phyloP scores from a whole-genome alignment of 53 echinoderm and acorn worm genomes.

The Arbacia lixula region DNA sequence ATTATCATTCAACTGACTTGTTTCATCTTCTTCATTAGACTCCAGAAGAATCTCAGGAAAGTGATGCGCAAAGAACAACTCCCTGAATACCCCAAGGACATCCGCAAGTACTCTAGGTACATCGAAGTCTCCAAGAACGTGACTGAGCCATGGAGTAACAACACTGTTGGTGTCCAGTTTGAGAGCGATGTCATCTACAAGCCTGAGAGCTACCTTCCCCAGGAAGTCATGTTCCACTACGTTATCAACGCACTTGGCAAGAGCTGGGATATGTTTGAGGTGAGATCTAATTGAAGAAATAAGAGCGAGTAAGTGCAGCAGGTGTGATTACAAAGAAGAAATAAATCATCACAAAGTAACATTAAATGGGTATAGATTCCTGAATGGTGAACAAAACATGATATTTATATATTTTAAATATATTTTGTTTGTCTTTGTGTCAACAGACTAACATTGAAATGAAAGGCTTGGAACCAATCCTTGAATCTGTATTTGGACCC shows the following conservation, averaged over 20 bases:
- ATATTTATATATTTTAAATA: too few relatives aligned
- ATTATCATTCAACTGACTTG: too few relatives aligned
- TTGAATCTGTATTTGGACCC: conserved; percentile 89
- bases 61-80: conserved; percentile 70
- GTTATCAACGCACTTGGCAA: conserved; percentile 79
- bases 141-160: conserved; percentile 75
- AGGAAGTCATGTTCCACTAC: conserved; percentile 75
- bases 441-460: conserved; percentile 82
- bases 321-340: neutral
- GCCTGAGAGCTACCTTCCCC: conserved; percentile 69
- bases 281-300: too few relatives aligned
- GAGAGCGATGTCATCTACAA: conserved; percentile 81
- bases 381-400: too few relatives aligned
- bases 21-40: conserved; percentile 23
- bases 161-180: conserved; percentile 71
- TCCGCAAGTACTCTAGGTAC: conserved; percentile 81
- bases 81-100: conserved; percentile 85
- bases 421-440: neutral
- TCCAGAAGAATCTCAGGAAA: conserved; percentile 64
- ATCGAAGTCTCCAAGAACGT: conserved; percentile 85
- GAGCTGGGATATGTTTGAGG: conserved; percentile 81
- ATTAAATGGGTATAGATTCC: too few relatives aligned
- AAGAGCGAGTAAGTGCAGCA: too few relatives aligned
- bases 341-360: neutral
- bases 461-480: conserved; percentile 79